Conservation (phyloP, 2,113 vertebrate genomes). For the Furnarius figulus region DNA sequence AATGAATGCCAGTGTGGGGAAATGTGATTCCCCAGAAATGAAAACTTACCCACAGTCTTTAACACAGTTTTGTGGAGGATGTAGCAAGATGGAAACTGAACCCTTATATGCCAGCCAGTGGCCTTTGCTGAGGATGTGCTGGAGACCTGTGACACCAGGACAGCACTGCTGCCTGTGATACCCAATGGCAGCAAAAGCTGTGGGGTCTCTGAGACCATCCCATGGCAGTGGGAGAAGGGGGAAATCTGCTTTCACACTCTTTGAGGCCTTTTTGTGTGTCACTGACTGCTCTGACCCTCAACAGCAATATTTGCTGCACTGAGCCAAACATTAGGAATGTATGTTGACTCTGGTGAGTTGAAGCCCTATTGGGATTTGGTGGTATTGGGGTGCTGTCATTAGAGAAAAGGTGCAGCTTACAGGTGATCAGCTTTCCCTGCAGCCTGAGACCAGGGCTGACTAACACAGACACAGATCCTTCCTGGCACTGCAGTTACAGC, state of each 20-base stretch:
- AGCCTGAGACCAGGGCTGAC: neutral
- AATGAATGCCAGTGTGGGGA: neutral
- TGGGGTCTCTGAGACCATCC: neutral
- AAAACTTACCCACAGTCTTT: neutral
- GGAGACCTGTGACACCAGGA: neutral
- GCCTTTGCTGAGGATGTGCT: neutral
- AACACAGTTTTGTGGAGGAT: neutral
- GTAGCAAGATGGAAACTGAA: neutral
- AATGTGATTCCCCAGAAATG: neutral
- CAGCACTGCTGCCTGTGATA: accelerated
- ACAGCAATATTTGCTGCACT: neutral
- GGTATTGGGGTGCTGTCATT: neutral
- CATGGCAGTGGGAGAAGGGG: neutral
- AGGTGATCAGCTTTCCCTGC: neutral
- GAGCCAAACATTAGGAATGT: neutral
- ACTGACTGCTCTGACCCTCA: neutral
- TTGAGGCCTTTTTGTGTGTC: neutral
- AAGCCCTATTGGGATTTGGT: neutral
- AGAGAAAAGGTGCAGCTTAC: neutral
- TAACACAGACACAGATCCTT: neutral
- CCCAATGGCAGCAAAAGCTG: neutral
- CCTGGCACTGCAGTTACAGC: neutral
- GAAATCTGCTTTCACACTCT: neutral
- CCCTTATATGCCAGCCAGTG: accelerated
- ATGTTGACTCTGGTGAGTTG: neutral